Percentiles rank a stretch among this genome's conserved stretches.
Evolutionary conservation across 2,113 vertebrate genomes (phyloP).

Genomic region (Machaerirhynchus nigripectus): DNA sequence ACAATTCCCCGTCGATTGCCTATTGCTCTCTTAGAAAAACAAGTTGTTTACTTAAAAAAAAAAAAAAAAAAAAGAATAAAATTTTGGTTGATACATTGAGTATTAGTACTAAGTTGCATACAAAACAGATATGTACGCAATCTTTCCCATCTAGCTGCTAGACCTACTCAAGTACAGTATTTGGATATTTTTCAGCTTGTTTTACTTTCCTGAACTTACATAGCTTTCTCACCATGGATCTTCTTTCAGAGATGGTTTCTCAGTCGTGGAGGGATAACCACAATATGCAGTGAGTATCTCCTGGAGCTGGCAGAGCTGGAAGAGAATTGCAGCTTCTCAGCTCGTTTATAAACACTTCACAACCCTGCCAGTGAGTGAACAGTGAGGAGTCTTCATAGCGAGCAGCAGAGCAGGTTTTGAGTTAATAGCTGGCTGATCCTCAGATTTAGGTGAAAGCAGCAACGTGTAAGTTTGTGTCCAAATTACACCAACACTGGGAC

Average conservation of each 20-base stretch:
- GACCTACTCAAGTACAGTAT: background rate
- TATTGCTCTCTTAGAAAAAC: background rate
- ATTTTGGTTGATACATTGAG: background rate
- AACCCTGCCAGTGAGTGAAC: background rate
- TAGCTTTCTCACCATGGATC: background rate
- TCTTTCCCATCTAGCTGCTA: background rate
- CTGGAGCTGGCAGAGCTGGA: background rate
- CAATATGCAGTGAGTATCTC: fast-evolving
- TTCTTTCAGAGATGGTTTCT: background rate
- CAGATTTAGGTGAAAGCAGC: conserved; percentile 6
- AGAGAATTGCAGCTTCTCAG: conserved; percentile 1
- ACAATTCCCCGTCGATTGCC: background rate
- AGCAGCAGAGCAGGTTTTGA: conserved; percentile 4
- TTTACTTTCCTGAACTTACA: background rate
- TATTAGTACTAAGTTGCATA: background rate
- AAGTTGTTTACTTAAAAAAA: background rate
- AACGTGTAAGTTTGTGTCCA: background rate
- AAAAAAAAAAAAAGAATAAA: background rate
- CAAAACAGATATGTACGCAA: background rate
- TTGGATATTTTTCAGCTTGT: background rate
- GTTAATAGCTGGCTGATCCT: conserved; percentile 9
- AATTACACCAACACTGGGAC: background rate
- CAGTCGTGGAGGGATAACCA: background rate
- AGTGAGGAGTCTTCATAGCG: background rate
- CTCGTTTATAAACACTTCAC: conserved; percentile 5